Conservation (phyloP, 2,888 invertebrate species). For the Adela reaumurella region DNA sequence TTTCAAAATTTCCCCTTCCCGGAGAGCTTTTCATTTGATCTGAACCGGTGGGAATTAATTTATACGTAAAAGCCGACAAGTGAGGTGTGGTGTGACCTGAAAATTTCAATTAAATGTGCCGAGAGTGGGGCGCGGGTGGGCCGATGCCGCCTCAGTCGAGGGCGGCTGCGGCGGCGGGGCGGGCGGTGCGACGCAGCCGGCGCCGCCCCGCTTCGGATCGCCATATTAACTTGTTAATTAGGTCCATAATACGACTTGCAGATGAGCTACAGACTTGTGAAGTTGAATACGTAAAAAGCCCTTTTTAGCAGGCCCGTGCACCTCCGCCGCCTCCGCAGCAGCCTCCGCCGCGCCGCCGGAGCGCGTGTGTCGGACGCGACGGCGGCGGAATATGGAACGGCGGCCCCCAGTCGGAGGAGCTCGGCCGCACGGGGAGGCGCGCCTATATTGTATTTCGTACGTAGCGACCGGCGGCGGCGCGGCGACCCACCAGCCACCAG, state of each 20-base stretch:
- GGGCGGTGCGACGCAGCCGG: constrained; percentile 18
- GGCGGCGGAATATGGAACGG: constrained; percentile 16
- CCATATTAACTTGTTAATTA: constrained; percentile 90
- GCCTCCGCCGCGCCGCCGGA: too few species aligned
- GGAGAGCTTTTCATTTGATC: too few species aligned
- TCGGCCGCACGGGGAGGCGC: constrained; percentile 28
- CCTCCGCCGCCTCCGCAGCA: too few species aligned
- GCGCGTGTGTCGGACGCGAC: constrained; percentile 15
- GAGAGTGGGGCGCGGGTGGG: constrained; percentile 25
- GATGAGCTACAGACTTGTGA: constrained; percentile 70
- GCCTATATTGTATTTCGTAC: constrained; percentile 48
- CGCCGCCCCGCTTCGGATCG: constrained; percentile 63
- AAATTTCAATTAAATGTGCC: neutral
- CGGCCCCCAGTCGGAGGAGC: constrained; percentile 14
- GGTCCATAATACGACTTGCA: constrained; percentile 87
- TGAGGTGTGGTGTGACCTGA: neutral
- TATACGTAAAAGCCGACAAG: neutral
- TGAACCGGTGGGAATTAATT: neutral
- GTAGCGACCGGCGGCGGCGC: constrained; percentile 17
- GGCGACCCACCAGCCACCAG: constrained; percentile 46
- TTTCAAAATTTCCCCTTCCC: too few species aligned
- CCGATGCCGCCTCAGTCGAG: constrained; percentile 8
- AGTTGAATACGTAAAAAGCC: constrained; percentile 68
- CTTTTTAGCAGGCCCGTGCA: constrained; percentile 60
- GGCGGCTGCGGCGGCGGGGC: constrained; percentile 14